A percentile compares a stretch with the other conserved stretches of the same genome.
Conservation (phyloP, 2,113 vertebrate species). For the chimpanzee (Pan troglodytes) region NHGRI_mPanTro3-v2.1_pri NC_072417.2:17556501-17557000, state of each 20-base stretch:
- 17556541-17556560: too few relatives aligned
- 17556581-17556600: too few relatives aligned
- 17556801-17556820: neutral
- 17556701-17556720: neutral
- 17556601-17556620: too few relatives aligned
- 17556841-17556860: constrained; percentile 18
- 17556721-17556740: neutral
- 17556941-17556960: neutral
- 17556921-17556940: constrained; percentile 67
- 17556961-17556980: neutral
- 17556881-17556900: neutral
- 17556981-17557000: neutral
- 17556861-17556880: neutral
- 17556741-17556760: neutral
- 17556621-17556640: too few relatives aligned
- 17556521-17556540: too few relatives aligned
- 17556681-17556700: too few relatives aligned
- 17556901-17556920: constrained; percentile 58
- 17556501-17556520: too few relatives aligned
- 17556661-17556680: too few relatives aligned
- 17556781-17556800: neutral
- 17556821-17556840: neutral
- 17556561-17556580: too few relatives aligned
- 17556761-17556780: neutral
- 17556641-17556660: too few relatives aligned